Evolutionary conservation across 2,797 vertebrate genomes (phyloP).

Genomic region (Nothura maculosa): DNA sequence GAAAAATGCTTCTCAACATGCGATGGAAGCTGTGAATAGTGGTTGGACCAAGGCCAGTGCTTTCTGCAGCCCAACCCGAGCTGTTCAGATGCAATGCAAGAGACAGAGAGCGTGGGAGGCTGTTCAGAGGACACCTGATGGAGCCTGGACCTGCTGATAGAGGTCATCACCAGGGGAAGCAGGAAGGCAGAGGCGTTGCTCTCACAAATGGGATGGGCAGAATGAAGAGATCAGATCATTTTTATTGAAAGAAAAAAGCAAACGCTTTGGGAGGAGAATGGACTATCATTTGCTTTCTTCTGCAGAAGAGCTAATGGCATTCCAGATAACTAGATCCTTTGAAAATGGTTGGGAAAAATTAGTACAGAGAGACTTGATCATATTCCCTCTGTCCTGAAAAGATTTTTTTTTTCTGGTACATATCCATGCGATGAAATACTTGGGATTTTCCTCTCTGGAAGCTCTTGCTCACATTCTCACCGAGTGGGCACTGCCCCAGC

Average conservation of each 20-base stretch:
- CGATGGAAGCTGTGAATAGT: background rate
- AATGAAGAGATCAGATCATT: background rate
- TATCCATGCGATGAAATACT: background rate
- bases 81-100: background rate
- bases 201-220: background rate
- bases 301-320: background rate
- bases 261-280: background rate
- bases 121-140: background rate
- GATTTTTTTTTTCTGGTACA: too few relatives aligned
- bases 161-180: background rate
- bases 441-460: background rate
- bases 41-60: background rate
- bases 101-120: background rate
- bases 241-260: background rate
- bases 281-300: background rate
- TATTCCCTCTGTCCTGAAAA: background rate
- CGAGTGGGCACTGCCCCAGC: background rate
- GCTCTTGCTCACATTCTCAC: background rate
- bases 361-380: background rate
- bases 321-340: background rate
- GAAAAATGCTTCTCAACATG: background rate
- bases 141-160: background rate
- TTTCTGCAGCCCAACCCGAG: background rate
- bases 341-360: background rate
- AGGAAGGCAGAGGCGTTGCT: background rate